These are phyloP conservation scores for Nematostella vectensis DNA, from an alignment of 92 coral and sea anemone species.

Conservation along the genomic window DNA sequence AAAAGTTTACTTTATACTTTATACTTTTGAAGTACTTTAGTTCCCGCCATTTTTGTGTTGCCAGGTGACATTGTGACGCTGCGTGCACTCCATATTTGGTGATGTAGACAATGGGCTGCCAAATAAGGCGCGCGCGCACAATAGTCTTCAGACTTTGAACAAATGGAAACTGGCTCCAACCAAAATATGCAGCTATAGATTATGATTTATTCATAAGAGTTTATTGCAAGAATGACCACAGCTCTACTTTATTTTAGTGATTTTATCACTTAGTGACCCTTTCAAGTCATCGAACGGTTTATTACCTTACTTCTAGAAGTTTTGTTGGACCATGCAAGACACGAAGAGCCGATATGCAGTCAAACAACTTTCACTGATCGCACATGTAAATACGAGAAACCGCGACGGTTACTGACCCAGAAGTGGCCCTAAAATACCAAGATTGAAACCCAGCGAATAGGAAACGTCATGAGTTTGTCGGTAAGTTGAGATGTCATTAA, in stretches of 20 bases:
- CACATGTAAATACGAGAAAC: conserved; percentile 3
- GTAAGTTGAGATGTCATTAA: conserved; percentile 17
- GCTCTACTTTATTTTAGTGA: conserved; percentile 1
- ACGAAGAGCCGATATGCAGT: not conserved
- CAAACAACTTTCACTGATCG: not conserved
- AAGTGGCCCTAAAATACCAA: conserved; percentile 10
- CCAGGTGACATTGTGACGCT: conserved; percentile 28
- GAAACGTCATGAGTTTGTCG: conserved; percentile 6
- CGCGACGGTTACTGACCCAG: conserved; percentile 13
- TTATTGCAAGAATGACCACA: conserved; percentile 14
- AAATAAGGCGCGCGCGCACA: conserved; percentile 58
- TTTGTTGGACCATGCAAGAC: not conserved
- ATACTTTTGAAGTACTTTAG: not conserved
- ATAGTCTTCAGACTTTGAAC: conserved; percentile 4
- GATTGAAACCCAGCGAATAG: not conserved
- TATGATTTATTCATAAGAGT: conserved; percentile 21
- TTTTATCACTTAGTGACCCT: conserved; percentile 17
- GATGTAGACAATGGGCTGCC: conserved; percentile 68
- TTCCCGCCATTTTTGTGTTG: conserved; percentile 48
- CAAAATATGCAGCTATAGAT: conserved; percentile 27
- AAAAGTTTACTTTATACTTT: not conserved
- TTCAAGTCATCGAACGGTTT: not conserved
- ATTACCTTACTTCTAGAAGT: not conserved
- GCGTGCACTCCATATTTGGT: conserved; percentile 62
- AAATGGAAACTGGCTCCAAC: conserved; percentile 3